A percentile compares a stretch with the other conserved stretches of the same genome.
phyloP scores from a whole-genome alignment of 1,140 invertebrate species.

The Drosophila sulfurigaster region DNA sequence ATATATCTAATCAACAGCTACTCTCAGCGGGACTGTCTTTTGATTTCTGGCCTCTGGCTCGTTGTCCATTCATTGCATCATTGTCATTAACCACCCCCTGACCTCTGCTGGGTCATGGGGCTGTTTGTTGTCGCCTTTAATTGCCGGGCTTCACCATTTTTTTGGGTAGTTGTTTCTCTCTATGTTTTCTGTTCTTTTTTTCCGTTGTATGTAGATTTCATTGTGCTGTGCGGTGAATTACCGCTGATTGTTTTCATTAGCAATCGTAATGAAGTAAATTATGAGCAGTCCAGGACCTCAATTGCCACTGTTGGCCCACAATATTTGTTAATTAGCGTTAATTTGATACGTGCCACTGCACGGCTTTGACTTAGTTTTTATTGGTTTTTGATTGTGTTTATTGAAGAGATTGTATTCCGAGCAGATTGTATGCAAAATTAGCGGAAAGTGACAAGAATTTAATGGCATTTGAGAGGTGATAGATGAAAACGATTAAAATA shows the following conservation, averaged over 20 bases:
- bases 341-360: conserved; percentile 62
- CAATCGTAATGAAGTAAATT: conserved; percentile 82
- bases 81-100: conserved; percentile 74
- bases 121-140: conserved; percentile 82
- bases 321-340: conserved; percentile 79
- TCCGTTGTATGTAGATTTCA: conserved; percentile 63
- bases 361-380: conserved; percentile 44
- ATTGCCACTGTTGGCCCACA: conserved; percentile 31
- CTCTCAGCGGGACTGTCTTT: conserved; percentile 68
- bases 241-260: conserved; percentile 82
- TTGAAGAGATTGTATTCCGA: not conserved
- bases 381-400: conserved; percentile 52
- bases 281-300: conserved; percentile 63
- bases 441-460: not conserved
- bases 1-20: conserved; percentile 67
- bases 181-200: conserved; percentile 6
- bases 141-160: conserved; percentile 59
- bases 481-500: too few species aligned
- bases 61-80: conserved; percentile 58
- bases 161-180: conserved; percentile 65
- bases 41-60: conserved; percentile 67
- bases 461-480: not conserved
- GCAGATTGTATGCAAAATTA: not conserved
- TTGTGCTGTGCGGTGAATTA: conserved; percentile 60
- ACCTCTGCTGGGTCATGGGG: conserved; percentile 50